Evolutionary conservation across 2,888 invertebrate species (phyloP), one percentile per base, ranked within the genome.

Genomic region (Thymelicus acteon): DNA sequence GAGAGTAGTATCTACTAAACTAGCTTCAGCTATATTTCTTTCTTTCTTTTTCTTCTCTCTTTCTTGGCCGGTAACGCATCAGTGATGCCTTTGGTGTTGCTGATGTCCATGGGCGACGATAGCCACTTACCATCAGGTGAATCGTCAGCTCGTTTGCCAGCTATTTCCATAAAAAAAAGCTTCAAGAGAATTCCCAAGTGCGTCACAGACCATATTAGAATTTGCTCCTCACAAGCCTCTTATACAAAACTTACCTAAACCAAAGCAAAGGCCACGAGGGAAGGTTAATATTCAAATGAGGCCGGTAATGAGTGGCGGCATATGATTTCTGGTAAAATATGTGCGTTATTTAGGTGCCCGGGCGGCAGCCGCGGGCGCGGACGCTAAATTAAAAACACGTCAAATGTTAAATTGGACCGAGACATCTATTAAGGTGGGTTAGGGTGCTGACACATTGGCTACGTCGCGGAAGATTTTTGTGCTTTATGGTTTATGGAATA

Each of bases 381-480:
- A 84, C 86, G 92, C 89, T 93, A 93, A 93, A 93, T 93, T 93
- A 93, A 93, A 93, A 93, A 93, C 91, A 93, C 92, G 93, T 93
- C 93, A 93, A 91, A 92, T 89, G 88, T 87, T 92, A 93, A 93
- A 93, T 93, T 93, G 93, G 93, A 87, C 87, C 93, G 92, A 92
- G 93, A 93, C 93, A 93, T 93, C 93, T 93, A 93, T 93, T 93
- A 93, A 93, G 91, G 86, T 80, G 81, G 74, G 78, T 85, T 80
- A 84, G 76, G 92, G 76, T 70, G 76, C 58, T 81, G 75, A 71
- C 80, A 89, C 75, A 83, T 40, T 80, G 83, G 10, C 0, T 48
- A 13, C 31, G 10, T 31, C 10, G 1, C 13, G 7, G 10, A 31
- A 13, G 12, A 57, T 57, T 12, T 31, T 57, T 31, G 12, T 44